Evolutionary conservation across 2,888 invertebrate species (phyloP).

Genomic region (Ornithoptera alexandrae): DNA sequence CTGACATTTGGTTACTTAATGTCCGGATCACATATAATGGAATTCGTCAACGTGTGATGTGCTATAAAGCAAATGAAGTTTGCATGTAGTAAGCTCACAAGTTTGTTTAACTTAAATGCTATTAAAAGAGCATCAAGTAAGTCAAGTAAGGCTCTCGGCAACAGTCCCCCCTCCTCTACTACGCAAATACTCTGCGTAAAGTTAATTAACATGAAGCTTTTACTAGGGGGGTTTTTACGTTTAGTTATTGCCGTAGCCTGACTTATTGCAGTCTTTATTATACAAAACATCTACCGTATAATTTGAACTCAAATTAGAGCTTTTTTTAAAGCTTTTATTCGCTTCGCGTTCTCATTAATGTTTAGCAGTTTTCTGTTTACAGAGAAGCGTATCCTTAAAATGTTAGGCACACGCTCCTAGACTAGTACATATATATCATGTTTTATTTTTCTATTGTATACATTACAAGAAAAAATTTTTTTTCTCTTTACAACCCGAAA

Average conservation of each 20-base stretch:
- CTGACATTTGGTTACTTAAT: not conserved
- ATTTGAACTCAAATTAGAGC: constrained; percentile 27
- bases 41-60: constrained; percentile 32
- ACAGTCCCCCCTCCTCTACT: constrained; percentile 31
- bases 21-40: constrained; percentile 18
- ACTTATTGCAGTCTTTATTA: constrained; percentile 29
- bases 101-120: constrained; percentile 46
- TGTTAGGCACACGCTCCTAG: no score
- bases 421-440: no score
- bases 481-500: no score
- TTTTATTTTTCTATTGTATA: no score
- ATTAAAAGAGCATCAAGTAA: constrained; percentile 50
- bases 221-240: constrained; percentile 30
- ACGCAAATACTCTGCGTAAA: constrained; percentile 45
- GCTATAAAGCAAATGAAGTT: constrained; percentile 48
- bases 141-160: constrained; percentile 34
- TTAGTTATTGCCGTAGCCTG: constrained; percentile 30
- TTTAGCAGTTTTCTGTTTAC: constrained; percentile 6
- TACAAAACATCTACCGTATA: constrained; percentile 26
- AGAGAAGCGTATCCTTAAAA: no score
- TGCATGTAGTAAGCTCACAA: constrained; percentile 40
- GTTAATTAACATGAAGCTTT: constrained; percentile 45
- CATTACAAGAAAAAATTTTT: no score
- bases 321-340: constrained; percentile 19
- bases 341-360: constrained; percentile 8